A percentile compares a stretch with the other conserved stretches of the same genome.
Evolutionary conservation across 2,888 invertebrate genomes (phyloP).

Genomic region (Orchesellides sinensis): DNA sequence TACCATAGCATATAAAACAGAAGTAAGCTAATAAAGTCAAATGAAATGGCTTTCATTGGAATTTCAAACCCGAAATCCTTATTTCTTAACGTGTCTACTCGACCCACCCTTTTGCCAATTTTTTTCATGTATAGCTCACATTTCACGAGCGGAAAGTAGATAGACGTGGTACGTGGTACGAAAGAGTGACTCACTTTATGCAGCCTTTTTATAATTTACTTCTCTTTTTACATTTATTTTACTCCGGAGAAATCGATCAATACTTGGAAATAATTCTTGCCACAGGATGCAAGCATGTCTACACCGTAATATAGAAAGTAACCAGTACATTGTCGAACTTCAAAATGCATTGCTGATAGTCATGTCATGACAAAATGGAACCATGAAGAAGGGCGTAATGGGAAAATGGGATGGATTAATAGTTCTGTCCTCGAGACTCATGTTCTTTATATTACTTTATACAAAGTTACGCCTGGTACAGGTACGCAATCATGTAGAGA

Average conservation of each 20-base stretch:
- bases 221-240: slow-evolving; percentile 58
- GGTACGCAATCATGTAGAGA: slow-evolving; percentile 2
- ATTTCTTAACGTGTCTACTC: slow-evolving; percentile 18
- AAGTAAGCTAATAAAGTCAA: slow-evolving; percentile 70
- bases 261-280: slow-evolving; percentile 40
- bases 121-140: too few species aligned
- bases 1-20: too few species aligned
- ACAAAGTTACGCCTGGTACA: not conserved
- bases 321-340: not conserved
- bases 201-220: slow-evolving; percentile 16
- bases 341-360: slow-evolving; percentile 16
- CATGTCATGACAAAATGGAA: slow-evolving; percentile 66
- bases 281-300: not conserved
- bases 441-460: slow-evolving; percentile 3
- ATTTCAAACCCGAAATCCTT: slow-evolving; percentile 63
- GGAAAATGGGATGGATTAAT: slow-evolving; percentile 71
- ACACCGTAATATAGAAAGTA: too few species aligned
- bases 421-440: slow-evolving; percentile 26
- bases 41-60: slow-evolving; percentile 67
- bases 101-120: slow-evolving; percentile 55
- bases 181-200: not conserved
- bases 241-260: slow-evolving; percentile 38
- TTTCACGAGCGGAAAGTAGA: too few species aligned
- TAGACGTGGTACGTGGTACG: too few species aligned
- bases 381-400: slow-evolving; percentile 70